Base-by-base conservation (phyloP, 1,140 invertebrate genomes). In the Euwallacea similis region DNA sequence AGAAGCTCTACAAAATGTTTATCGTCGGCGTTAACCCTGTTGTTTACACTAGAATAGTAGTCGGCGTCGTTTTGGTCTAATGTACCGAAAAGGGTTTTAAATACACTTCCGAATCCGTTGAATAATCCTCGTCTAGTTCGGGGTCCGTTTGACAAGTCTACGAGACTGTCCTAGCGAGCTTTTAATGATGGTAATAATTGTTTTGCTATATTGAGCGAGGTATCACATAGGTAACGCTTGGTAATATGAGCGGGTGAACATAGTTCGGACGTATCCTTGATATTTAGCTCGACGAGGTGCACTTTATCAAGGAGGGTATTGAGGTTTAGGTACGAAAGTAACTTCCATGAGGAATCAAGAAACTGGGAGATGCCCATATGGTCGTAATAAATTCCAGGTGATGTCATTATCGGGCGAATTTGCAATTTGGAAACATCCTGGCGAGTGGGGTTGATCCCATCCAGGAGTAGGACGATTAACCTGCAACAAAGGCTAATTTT, bases 321-420 rank as follows among this genome's bases (percentile, higher is more conserved):
- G 9, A 2, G 46, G 46, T 50, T 50, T 50, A 50, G 2, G 13
- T 50, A 50, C 9, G 46, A 11, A 13, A 50, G 9, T 13, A 50
- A 13, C 9, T 13, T 10, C 46, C 46, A 50, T 50, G 46, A 50
- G 13, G 46, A 50, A 50, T 50, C 46, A 50, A 50, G 46, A 50
- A 50, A 50, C 13, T 50, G 46, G 46, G 46, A 11, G 13, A 50
- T 50, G 13, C 46, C 46, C 46, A 50, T 13, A 13, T 50, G 46
- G 13, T 50, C 46, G 46, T 50, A 50, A 13, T 50, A 50, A 13
- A 50, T 50, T 50, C 46, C 46, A 50, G 46, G 46, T 50, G 46
- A 50, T 11, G 46, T 11, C 3, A 11, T 50, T 50, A 50, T 50
- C 13, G 46, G 46, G 13, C 13, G 46, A 50, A 50, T 50, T 50